Base-by-base conservation (phyloP, 2,113 vertebrate species). In the Zingel zingel region DNA sequence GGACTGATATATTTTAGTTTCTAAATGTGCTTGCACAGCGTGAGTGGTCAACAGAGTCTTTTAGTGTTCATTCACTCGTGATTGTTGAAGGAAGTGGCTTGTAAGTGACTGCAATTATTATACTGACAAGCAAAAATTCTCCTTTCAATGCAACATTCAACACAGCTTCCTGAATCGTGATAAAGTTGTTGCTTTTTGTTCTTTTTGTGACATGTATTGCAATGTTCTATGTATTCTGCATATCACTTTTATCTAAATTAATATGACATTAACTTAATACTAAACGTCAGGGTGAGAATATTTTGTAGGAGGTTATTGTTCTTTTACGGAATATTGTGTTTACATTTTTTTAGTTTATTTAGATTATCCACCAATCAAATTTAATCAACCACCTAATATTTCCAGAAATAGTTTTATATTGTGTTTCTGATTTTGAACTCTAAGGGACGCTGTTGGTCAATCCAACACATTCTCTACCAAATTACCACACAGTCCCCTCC, bases 381-480 rank as follows among this genome's bases (percentile, higher is more conserved):
- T 0, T 13, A 0, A 7, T 23, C 0, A 65, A 25, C 0, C 4
- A 25, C 2, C 13, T 11, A 0, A 21, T 16, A 54, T 45, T 14
- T 48, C 12, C 13, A n/a, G n/a, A 18, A 11, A 13, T 47, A 2
- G 5, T 19, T 30, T 0, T 8, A 0, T n/a, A 0, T 10, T 36
- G 18, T 54, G 6, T 83, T 68, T 23, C 21, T n/a, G 18, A 4
- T 9, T 48, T 74, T 77, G 15, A 33, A 87, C 88, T 87, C 77
- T 88, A 78, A 92, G 89, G 13, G 86, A 90, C 89, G 91, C 91
- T 90, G 86, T 91, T 88, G 88, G 67, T 64, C 58, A 85, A 82
- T 65, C 13, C 5, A 82, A 59, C 27, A 33, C 8, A 13, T 43
- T 56, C 0, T 67, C 4, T 19, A 0, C 4, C 57, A 18, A 13